A percentile compares a stretch with the other conserved stretches of the same genome.
phyloP scores from a whole-genome alignment of 2,797 vertebrate genomes.

The Adelosebastes latens region DNA sequence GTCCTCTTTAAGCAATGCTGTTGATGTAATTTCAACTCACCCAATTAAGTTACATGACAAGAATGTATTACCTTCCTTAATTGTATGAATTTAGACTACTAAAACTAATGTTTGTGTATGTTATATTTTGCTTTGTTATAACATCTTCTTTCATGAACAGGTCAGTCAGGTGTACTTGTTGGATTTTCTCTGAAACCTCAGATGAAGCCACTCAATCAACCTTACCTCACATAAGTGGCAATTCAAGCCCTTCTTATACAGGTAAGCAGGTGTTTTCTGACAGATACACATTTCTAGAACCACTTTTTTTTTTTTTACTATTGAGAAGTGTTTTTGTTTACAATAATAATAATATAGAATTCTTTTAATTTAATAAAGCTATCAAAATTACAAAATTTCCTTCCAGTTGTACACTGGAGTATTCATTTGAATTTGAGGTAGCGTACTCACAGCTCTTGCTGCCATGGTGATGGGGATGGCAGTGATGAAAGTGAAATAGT shows the following conservation, averaged over 20 bases:
- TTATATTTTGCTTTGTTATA: background rate
- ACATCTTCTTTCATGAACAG: background rate
- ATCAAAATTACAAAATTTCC: background rate
- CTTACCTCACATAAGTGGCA: background rate
- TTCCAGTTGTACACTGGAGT: background rate
- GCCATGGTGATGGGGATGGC: slow-evolving; percentile 92
- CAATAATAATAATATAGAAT: background rate
- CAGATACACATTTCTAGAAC: background rate
- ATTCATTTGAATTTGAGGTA: background rate
- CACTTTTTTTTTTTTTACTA: background rate
- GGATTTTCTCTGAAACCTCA: background rate
- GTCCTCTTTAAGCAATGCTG: background rate
- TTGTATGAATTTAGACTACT: background rate
- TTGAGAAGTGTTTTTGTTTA: background rate
- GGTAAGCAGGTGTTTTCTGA: background rate
- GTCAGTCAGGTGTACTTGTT: background rate
- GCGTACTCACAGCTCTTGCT: slow-evolving; percentile 87
- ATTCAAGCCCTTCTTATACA: background rate
- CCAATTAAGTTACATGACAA: background rate
- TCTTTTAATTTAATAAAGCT: background rate
- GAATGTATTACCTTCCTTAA: background rate
- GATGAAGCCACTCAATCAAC: background rate
- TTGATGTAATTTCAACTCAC: background rate
- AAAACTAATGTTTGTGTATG: background rate
- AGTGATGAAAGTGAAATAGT: slow-evolving; percentile 98